Evolutionary conservation across 2,888 invertebrate genomes (phyloP), one percentile per base, ranked within the genome.

Genomic region (Corbicula japonica): DNA sequence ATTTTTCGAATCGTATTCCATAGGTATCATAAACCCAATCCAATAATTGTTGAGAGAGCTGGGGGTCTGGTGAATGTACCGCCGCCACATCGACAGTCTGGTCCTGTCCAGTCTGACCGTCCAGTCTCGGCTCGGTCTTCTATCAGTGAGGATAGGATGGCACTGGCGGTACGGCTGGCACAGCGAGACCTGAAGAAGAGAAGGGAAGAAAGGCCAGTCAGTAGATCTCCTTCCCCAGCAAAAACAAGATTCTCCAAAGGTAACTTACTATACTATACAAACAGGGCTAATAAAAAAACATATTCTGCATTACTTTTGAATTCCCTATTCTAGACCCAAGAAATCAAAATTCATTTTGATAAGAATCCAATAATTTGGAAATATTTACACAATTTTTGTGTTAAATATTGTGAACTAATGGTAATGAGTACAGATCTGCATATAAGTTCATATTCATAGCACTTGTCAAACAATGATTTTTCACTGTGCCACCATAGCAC

Each of bases 141-240:
- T 8, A 70, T 90, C 6, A 90, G 89, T 15, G 89, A 90, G 38
- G 91, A 92, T 28, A 85, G 82, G 41, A 85, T 92, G 83, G 87
- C 88, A 4, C 65, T 86, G 21, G 91, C 92, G 21, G 87, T 91
- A 4, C 86, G 87, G 56, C 79, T 92, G 56, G 92, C 91, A 5
- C 86, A 88, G 76, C 62, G 91, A 66, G 91, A 92, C 72, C 48
- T 92, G 34, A 88, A 88, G 68, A 91, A 88, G 65, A 86, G 88
- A 58, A 88, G 79, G 50, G 83, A 87, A n/a, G 83, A 86, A n/a
- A 28, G 60, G 10, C 70, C 76, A 28, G 62, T 44, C 15, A 68
- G 66, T 46, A 73, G 81, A 44, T 81, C 82, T 8, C 84, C 87
- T 4, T 81, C 85, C 8, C 86, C 86, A 23, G 84, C 58, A 2